Conservation (phyloP, 2,797 vertebrate species). For the Perdix hodgsoniae region DNA sequence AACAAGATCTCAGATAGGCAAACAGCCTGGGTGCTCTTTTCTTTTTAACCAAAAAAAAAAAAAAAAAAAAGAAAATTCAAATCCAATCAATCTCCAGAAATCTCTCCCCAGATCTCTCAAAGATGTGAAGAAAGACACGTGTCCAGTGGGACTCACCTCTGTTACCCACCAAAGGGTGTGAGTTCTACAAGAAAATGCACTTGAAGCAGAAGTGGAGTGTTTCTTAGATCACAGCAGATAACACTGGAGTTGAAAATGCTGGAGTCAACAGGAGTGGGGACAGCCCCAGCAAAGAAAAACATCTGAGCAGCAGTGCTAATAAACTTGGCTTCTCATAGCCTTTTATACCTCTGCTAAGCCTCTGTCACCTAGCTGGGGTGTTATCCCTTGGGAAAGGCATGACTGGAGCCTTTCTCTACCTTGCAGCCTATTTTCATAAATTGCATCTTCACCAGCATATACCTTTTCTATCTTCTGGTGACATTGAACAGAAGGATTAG, state of each 20-base stretch:
- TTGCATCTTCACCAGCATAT: accelerated
- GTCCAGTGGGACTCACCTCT: background rate
- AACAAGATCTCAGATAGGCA: background rate
- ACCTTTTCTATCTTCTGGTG: background rate
- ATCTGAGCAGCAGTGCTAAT: background rate
- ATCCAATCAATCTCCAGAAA: background rate
- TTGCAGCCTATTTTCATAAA: background rate
- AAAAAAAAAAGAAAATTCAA: background rate
- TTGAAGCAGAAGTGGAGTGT: conserved; percentile 15
- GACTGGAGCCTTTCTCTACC: background rate
- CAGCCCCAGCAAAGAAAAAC: conserved; percentile 3
- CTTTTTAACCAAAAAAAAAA: background rate
- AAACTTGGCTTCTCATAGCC: background rate
- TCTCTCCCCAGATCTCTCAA: background rate
- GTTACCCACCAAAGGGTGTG: background rate
- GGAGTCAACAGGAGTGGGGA: background rate
- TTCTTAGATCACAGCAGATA: conserved; percentile 38
- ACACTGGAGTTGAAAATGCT: background rate
- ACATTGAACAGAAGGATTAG: conserved; percentile 17
- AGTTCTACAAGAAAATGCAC: background rate
- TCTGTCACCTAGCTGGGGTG: background rate
- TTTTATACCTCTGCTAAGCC: background rate
- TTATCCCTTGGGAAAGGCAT: background rate
- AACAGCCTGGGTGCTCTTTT: background rate
- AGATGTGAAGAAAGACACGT: background rate